phyloP scores from a whole-genome alignment of 2,888 invertebrate genomes.

The Bombylius discolor region DNA sequence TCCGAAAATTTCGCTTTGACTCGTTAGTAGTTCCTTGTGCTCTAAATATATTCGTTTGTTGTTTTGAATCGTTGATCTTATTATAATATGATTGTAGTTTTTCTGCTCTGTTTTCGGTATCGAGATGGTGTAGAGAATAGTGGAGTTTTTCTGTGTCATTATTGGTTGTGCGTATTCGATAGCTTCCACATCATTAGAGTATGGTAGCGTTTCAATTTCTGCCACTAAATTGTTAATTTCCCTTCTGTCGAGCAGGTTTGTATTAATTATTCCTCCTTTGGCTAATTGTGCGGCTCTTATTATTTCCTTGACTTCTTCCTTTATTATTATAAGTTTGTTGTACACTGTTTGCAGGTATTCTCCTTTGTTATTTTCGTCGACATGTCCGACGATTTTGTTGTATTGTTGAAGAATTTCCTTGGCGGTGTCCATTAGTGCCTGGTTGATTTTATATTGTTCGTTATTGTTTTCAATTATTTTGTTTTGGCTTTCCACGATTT shows the following conservation, averaged over 20 bases:
- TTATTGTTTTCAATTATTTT: not conserved
- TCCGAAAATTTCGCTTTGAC: too few relatives aligned
- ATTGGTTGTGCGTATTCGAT: too few relatives aligned
- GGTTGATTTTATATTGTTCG: not conserved
- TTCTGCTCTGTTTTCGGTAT: too few relatives aligned
- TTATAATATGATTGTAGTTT: too few relatives aligned
- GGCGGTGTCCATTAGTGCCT: not conserved
- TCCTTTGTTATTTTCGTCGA: not conserved
- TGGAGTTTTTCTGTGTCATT: too few relatives aligned
- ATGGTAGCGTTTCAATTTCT: too few relatives aligned
- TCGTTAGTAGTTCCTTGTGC: too few relatives aligned
- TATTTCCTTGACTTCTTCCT: slow-evolving; percentile 9
- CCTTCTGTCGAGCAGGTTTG: slow-evolving; percentile 4
- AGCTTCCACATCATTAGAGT: too few relatives aligned
- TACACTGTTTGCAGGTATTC: not conserved
- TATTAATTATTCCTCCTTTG: slow-evolving; percentile 8
- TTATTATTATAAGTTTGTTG: not conserved
- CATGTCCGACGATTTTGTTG: not conserved
- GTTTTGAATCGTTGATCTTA: too few relatives aligned
- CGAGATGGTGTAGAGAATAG: too few relatives aligned
- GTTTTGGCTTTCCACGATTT: slow-evolving; percentile 1
- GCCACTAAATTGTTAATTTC: slow-evolving; percentile 2
- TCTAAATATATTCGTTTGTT: too few relatives aligned
- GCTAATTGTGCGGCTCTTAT: slow-evolving; percentile 9
- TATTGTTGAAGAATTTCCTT: not conserved